Evolutionary conservation across 2,888 invertebrate genomes (phyloP), one percentile per base, ranked within the genome.

Genomic region (Drosophila picticornis): DNA sequence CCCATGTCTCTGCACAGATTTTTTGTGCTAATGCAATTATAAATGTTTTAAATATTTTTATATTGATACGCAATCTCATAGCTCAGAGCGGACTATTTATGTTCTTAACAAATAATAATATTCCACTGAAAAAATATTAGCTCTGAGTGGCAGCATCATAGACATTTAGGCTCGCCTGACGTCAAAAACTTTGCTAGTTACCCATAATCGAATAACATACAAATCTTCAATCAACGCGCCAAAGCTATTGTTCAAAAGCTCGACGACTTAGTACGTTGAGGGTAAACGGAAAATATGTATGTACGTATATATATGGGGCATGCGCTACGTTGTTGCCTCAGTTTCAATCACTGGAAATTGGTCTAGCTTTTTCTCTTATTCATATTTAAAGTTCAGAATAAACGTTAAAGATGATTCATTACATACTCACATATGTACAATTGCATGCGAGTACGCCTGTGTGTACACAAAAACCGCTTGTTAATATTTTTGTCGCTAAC

Each of bases 401-500:
- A 60, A 43, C 16, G 29, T 29, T 25, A 27, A 46, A 48, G 25
- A 34, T 48, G n/a, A 56, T 34, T 19, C 32, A 59, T 32, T 57
- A 31, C 7, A 29, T 29, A 29, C 16, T 27, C 32, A 25, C n/a
- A 32, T 11, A 7, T 19, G 13, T 38, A 31, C 29, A 40, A 19
- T 16, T 38, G 27, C 29, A 22, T 19, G 13, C 11, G n/a, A 46
- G 22, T 56, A 16, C 16, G 38, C 38, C n/a, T 29, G 25, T 38
- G 32, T 31, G 32, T 59, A 52, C 19, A 43, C 10, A 53, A 60
- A 66, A 43, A 43, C 32, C 56, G 57, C 68, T 76, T 77, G 69
- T 60, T 84, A 81, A 81, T 81, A 81, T 81, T 81, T 81, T 81
- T 81, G 84, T 72, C 75, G 82, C 53, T 75, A 77, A 67, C 67